Evolutionary conservation across 2,888 invertebrate genomes (phyloP).

Genomic region (Cryptocephalus primarius): DNA sequence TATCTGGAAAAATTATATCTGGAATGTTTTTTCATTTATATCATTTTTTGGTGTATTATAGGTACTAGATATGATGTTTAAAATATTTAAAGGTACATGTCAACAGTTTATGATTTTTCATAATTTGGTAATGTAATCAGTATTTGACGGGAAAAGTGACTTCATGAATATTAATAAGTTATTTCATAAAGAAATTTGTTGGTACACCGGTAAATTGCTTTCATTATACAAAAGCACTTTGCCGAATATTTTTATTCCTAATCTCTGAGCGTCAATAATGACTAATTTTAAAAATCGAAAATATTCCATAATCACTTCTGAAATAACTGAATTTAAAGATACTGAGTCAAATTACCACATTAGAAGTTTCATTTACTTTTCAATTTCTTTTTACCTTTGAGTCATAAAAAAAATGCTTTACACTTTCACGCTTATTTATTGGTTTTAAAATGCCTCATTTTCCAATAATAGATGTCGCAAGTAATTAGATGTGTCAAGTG

Average conservation of each 20-base stretch:
- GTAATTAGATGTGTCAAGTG: too few species aligned
- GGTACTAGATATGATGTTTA: constrained; percentile 15
- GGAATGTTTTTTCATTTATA: constrained; percentile 22
- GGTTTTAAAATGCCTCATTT: too few species aligned
- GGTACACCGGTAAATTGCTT: constrained; percentile 7
- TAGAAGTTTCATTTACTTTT: too few species aligned
- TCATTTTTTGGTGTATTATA: constrained; percentile 16
- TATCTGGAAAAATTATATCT: constrained; percentile 10
- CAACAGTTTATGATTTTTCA: constrained; percentile 12
- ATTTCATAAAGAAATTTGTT: constrained; percentile 11
- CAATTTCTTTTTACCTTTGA: too few species aligned
- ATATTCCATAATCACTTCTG: too few species aligned
- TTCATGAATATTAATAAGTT: constrained; percentile 4
- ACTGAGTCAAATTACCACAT: too few species aligned
- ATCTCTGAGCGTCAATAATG: too few species aligned
- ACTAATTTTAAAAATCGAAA: too few species aligned
- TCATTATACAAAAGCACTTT: constrained; percentile 8
- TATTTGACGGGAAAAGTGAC: not conserved
- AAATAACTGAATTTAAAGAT: too few species aligned
- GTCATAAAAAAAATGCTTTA: too few species aligned
- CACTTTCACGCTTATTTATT: too few species aligned
- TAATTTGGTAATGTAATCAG: not conserved
- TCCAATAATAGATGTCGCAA: too few species aligned
- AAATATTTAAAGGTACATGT: constrained; percentile 18
- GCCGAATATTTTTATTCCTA: constrained; percentile 1